A percentile compares a stretch with the other conserved stretches of the same genome.
Conservation (phyloP, 92 coral and sea anemone species). For the Parazoanthus swiftii region DNA sequence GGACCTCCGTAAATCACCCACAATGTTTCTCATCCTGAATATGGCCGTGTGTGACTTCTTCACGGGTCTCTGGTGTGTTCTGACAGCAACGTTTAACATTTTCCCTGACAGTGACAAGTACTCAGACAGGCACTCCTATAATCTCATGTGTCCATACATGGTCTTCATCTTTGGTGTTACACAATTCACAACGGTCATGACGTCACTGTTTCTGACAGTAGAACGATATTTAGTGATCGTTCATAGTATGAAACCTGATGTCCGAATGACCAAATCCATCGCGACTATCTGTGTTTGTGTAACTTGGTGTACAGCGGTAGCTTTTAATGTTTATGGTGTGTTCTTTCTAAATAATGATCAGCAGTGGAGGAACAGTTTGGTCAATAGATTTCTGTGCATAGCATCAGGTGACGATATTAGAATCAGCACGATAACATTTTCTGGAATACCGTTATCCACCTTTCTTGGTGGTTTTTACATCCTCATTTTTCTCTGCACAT, state of each 20-base stretch:
- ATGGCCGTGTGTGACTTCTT: no score
- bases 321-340: conserved; percentile 31
- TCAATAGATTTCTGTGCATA: conserved; percentile 58
- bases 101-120: no score
- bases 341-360: conserved; percentile 52
- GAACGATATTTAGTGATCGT: conserved; percentile 66
- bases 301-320: conserved; percentile 53
- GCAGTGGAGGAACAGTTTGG: conserved; percentile 2
- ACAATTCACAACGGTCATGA: conserved; percentile 50
- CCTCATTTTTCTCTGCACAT: conserved; percentile 48
- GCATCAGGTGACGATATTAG: conserved; percentile 41
- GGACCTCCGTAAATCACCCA: no score
- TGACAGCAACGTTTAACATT: no score
- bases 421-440: no score
- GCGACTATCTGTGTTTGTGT: conserved; percentile 20
- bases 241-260: conserved; percentile 61
- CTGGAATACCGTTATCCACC: conserved; percentile 43
- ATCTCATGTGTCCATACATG: no score
- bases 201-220: conserved; percentile 55
- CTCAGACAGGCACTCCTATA: no score
- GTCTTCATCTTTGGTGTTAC: conserved; percentile 61
- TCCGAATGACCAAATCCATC: conserved; percentile 32
- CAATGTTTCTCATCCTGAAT: no score
- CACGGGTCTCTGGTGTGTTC: no score
- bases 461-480: conserved; percentile 47